Evolutionary conservation across 2,888 invertebrate genomes (phyloP).

Genomic region (Polymixis flavicincta): DNA sequence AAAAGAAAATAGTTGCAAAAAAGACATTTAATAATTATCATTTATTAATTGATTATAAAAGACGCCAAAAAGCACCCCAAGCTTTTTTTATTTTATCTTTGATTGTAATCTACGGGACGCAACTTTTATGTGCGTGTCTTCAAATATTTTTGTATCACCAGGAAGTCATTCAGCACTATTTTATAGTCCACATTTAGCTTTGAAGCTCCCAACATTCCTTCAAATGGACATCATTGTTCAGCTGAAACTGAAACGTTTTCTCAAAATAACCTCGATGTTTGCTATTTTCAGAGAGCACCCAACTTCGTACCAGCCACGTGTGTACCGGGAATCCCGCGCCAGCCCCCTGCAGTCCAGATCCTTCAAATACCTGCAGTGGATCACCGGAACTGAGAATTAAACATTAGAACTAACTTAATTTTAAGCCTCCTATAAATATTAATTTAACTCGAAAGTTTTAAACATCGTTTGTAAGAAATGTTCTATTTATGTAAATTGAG

Average conservation of each 20-base stretch:
- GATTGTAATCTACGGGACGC: neutral
- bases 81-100: neutral
- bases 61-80: no score
- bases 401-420: conserved; percentile 64
- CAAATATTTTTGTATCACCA: neutral
- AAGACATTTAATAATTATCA: no score
- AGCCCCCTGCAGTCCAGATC: conserved; percentile 89
- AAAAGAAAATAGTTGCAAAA: no score
- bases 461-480: conserved; percentile 61
- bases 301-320: conserved; percentile 78
- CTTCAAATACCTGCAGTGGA: conserved; percentile 90
- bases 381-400: conserved; percentile 89
- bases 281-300: conserved; percentile 87
- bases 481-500: conserved; percentile 65
- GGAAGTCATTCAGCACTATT: neutral
- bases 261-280: conserved; percentile 42
- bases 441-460: conserved; percentile 60
- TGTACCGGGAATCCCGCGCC: conserved; percentile 80
- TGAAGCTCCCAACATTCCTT: conserved; percentile 26
- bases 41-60: no score
- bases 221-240: conserved; percentile 39
- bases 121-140: neutral
- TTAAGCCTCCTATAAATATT: conserved; percentile 63
- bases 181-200: conserved; percentile 28
- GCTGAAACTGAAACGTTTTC: conserved; percentile 45